Evolutionary conservation across 2,113 vertebrate genomes (phyloP).

Genomic region (Pampusana beccarii): DNA sequence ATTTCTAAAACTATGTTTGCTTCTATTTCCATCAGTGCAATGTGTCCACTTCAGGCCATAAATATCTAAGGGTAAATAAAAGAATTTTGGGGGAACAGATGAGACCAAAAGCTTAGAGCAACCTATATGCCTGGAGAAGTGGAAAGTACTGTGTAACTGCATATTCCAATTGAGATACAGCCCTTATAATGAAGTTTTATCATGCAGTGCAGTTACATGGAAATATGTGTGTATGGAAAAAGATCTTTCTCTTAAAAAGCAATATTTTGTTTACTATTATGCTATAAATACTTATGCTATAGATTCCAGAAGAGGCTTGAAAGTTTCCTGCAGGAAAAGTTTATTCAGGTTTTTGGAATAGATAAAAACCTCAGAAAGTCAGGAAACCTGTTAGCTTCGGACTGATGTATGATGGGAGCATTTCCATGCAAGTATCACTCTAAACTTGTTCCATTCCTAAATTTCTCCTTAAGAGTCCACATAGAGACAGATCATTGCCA

Average conservation of each 20-base stretch:
- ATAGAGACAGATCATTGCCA: fast-evolving
- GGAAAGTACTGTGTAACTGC: not conserved
- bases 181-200: not conserved
- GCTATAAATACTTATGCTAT: not conserved
- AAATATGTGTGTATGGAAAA: not conserved
- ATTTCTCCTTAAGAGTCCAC: not conserved
- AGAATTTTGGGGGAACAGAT: not conserved
- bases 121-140: not conserved
- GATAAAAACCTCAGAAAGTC: not conserved
- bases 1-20: not conserved
- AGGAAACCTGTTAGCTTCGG: not conserved
- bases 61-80: not conserved
- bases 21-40: not conserved
- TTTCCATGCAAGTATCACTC: not conserved
- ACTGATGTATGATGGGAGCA: not conserved
- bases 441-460: not conserved
- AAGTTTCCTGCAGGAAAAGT: not conserved
- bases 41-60: not conserved
- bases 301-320: not conserved
- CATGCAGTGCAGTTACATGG: not conserved
- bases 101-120: not conserved
- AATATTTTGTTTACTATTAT: not conserved
- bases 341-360: not conserved
- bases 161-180: not conserved
- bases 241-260: not conserved